Conservation (phyloP, 2,888 invertebrate species). For the Taphrorychus bicolor region DNA sequence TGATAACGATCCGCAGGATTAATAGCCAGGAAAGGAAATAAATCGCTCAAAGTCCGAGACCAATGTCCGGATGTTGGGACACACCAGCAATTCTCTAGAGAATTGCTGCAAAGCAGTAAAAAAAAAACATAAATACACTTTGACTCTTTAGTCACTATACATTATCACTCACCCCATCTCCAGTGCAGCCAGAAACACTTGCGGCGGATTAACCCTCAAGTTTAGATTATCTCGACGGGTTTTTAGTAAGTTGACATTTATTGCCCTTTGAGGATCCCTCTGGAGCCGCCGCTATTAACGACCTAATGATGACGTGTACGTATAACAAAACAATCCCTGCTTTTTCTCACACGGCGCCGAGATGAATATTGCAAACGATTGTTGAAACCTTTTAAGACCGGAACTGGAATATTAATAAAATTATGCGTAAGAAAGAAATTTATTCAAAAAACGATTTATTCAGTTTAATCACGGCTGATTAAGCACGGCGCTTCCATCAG, state of each 20-base stretch:
- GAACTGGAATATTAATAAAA: slow-evolving; percentile 30
- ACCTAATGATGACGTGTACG: slow-evolving; percentile 17
- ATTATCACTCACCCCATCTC: slow-evolving; percentile 17
- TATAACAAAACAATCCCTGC: neutral
- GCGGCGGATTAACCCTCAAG: slow-evolving; percentile 13
- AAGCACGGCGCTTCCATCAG: slow-evolving; percentile 23
- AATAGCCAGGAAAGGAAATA: neutral
- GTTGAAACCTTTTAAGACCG: slow-evolving; percentile 7
- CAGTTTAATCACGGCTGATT: slow-evolving; percentile 31
- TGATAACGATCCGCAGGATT: neutral
- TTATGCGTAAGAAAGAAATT: slow-evolving; percentile 12
- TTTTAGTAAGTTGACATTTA: slow-evolving; percentile 31
- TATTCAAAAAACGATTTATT: slow-evolving; percentile 22
- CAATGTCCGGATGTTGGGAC: neutral
- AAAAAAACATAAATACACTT: no score
- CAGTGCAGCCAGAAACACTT: slow-evolving; percentile 12
- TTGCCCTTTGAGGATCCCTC: slow-evolving; percentile 15
- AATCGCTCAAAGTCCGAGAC: neutral
- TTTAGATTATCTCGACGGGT: slow-evolving; percentile 24
- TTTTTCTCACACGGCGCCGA: neutral
- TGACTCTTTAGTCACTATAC: neutral
- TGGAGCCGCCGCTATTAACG: slow-evolving; percentile 24
- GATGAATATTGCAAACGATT: neutral
- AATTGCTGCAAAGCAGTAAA: neutral
- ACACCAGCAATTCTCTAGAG: neutral